Conservation (phyloP, 2,888 invertebrate genomes). For the Galerucella nymphaeae region DNA sequence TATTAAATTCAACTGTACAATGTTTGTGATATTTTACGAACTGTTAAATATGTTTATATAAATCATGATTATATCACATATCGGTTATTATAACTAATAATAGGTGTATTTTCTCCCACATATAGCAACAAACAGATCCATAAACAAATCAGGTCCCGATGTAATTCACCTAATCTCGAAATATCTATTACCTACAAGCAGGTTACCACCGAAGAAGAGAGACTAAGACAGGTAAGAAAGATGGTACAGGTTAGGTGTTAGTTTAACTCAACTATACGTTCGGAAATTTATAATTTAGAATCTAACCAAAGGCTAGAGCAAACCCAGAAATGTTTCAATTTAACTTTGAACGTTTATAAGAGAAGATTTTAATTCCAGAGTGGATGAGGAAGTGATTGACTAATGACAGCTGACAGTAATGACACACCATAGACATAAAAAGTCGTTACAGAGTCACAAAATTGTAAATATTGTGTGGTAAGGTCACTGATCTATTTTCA, state of each 20-base stretch:
- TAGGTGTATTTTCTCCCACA: constrained; percentile 26
- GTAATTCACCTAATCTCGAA: constrained; percentile 38
- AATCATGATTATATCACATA: constrained; percentile 8
- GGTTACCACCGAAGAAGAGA: constrained; percentile 34
- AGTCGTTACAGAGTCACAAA: too few relatives aligned
- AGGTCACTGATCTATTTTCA: too few relatives aligned
- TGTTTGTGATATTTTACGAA: not conserved
- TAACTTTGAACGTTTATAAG: too few relatives aligned
- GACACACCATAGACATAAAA: too few relatives aligned
- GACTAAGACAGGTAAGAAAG: constrained; percentile 29
- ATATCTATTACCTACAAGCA: constrained; percentile 38
- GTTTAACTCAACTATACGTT: not conserved
- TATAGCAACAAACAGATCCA: constrained; percentile 27
- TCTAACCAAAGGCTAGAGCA: too few relatives aligned
- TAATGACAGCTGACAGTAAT: too few relatives aligned
- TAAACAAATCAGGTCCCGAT: constrained; percentile 25
- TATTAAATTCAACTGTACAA: too few relatives aligned
- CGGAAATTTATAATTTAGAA: too few relatives aligned
- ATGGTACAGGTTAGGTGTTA: constrained; percentile 3
- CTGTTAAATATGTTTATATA: not conserved
- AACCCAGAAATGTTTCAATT: too few relatives aligned
- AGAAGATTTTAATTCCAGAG: too few relatives aligned
- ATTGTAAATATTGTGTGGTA: too few relatives aligned
- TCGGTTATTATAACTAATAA: constrained; percentile 25
- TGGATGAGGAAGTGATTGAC: too few relatives aligned